Conservation (phyloP, 2,888 invertebrate genomes). For the Prosopocoilus inquinatus region DNA sequence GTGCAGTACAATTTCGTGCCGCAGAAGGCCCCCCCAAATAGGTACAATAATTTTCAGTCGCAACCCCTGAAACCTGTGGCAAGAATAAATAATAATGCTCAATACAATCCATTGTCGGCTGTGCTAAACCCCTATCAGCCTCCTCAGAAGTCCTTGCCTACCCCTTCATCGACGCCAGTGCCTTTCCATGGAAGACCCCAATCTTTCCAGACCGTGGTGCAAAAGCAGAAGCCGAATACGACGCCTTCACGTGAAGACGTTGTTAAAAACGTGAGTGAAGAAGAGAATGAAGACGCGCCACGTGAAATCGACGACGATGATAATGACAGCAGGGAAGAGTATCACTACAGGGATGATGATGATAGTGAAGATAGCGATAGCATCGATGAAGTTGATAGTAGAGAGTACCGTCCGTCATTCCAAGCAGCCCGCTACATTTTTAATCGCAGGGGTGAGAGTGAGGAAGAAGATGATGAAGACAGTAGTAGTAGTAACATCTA, state of each 20-base stretch:
- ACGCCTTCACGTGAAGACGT: too few relatives aligned
- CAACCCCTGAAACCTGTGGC: too few relatives aligned
- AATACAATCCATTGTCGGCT: background rate
- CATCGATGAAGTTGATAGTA: conserved; percentile 17
- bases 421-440: conserved; percentile 15
- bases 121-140: background rate
- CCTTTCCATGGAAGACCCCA: background rate
- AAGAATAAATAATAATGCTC: too few relatives aligned
- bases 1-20: too few relatives aligned
- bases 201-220: too few relatives aligned
- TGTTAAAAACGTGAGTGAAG: too few relatives aligned
- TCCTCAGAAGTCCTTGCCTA: background rate
- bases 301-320: conserved; percentile 22
- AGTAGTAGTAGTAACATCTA: conserved; percentile 15
- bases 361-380: conserved; percentile 20
- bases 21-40: too few relatives aligned
- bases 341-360: conserved; percentile 24
- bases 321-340: conserved; percentile 17
- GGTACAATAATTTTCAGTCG: too few relatives aligned
- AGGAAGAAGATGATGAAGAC: conserved; percentile 24
- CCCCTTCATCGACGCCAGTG: background rate
- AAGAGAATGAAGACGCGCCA: conserved; percentile 22
- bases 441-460: conserved; percentile 6
- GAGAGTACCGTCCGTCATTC: conserved; percentile 16
- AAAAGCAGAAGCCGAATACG: too few relatives aligned